Base-by-base conservation (phyloP, 2,888 invertebrate genomes). In the Vesta saturnalis region DNA sequence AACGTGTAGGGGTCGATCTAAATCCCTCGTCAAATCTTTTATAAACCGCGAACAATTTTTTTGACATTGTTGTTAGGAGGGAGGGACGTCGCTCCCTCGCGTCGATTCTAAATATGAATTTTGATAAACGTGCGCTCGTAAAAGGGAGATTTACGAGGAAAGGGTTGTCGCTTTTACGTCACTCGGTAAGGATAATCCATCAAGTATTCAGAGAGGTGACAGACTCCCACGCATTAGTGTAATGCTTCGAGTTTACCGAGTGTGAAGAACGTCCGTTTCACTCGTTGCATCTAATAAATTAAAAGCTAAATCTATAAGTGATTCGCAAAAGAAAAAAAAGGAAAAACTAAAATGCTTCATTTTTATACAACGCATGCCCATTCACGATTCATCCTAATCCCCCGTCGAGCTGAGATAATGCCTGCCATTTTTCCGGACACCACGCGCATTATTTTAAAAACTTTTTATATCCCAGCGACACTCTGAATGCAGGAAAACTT, bases 381-480 rank as follows among this genome's bases (percentile, higher is more conserved):
- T 73, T 74, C 70, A 74, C 64, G 73, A 72, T 67, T 72, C 72
- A 72, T 69, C 75, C 73, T 80, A 81, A 82, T 82, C 81, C 81
- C 80, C 81, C 76, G 78, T 76, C 79, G 81, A 79, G 81, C 79
- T 77, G 77, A 81, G 81, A 83, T 82, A 83, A 83, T 82, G 81
- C 80, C 78, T 74, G 79, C 81, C 81, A 83, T 83, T 83, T 82
- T 82, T 82, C 82, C 79, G 77, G 80, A 81, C 83, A 81, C 82
- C 81, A 79, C 78, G 77, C 79, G 82, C 82, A 83, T 83, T 83
- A 83, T 83, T 83, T 83, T 82, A 82, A 83, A 83, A 83, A 83
- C 76, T 82, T 83, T 83, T 83, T 83, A 82, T 82, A 81, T 81
- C 81, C 77, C 71, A 70, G 75, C 77, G 77, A 77, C 76, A 74